Conservation (phyloP, 2,888 invertebrate species). For the Litoditis marina region DNA sequence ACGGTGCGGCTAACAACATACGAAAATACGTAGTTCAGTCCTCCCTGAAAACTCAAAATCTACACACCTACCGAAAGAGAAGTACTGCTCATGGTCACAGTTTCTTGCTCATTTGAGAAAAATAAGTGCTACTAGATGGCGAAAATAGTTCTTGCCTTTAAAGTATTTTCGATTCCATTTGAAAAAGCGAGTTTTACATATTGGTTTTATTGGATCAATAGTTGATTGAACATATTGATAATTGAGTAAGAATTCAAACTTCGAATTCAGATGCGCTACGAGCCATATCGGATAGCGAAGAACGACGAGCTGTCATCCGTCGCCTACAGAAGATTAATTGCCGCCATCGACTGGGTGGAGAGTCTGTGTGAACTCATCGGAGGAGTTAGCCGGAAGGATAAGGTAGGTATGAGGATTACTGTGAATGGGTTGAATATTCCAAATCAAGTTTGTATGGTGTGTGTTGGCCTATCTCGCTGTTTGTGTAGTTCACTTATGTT, state of each 20-base stretch:
- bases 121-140: too few species aligned
- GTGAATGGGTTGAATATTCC: not conserved
- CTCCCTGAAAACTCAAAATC: too few species aligned
- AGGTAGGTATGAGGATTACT: constrained; percentile 28
- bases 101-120: too few species aligned
- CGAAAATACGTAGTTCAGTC: too few species aligned
- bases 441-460: not conserved
- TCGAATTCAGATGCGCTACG: constrained; percentile 56
- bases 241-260: not conserved
- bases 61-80: too few species aligned
- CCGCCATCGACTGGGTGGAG: constrained; percentile 60
- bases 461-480: too few species aligned
- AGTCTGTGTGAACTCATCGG: constrained; percentile 47
- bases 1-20: too few species aligned
- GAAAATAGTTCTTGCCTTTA: too few species aligned
- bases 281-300: constrained; percentile 54
- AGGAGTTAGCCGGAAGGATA: constrained; percentile 45
- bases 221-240: too few species aligned
- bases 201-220: not conserved
- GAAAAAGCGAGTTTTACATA: constrained; percentile 4
- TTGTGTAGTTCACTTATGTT: too few species aligned
- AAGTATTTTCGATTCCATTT: too few species aligned
- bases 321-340: constrained; percentile 55
- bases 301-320: constrained; percentile 55
- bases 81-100: too few species aligned